Evolutionary conservation across 2,888 invertebrate genomes (phyloP).

Genomic region (Perithous albicinctus): DNA sequence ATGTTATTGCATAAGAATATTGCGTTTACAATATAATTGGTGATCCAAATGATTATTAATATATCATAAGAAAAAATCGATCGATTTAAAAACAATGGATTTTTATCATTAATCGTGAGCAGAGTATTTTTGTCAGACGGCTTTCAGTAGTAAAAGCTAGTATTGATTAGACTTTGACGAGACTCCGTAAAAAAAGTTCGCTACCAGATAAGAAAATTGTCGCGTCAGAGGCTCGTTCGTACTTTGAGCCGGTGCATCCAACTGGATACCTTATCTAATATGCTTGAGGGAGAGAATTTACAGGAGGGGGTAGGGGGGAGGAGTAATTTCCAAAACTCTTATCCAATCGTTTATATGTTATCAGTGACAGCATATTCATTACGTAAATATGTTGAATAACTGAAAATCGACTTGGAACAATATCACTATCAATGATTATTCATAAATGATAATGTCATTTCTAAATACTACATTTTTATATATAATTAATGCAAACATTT

Average conservation of each 20-base stretch:
- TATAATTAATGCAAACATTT: too few relatives aligned
- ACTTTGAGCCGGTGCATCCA: constrained; percentile 31
- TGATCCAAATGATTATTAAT: not conserved
- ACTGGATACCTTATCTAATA: constrained; percentile 1
- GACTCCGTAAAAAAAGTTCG: not conserved
- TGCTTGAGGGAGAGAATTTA: not conserved
- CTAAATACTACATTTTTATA: not conserved
- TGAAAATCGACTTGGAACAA: not conserved
- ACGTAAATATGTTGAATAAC: not conserved
- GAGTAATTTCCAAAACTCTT: too few relatives aligned
- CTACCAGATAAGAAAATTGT: not conserved
- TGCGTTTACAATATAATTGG: too few relatives aligned
- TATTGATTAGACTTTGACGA: not conserved
- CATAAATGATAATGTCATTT: not conserved
- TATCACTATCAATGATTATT: not conserved
- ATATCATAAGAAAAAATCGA: too few relatives aligned
- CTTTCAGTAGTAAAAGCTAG: not conserved
- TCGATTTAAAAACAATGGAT: not conserved
- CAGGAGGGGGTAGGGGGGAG: too few relatives aligned
- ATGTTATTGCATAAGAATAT: too few relatives aligned
- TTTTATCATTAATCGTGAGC: not conserved
- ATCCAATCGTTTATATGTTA: not conserved
- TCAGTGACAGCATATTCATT: not conserved
- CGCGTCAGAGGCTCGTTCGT: constrained; percentile 19
- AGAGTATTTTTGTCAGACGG: too few relatives aligned